These are phyloP conservation scores for Aleadryas rufinucha DNA, from an alignment of 2,113 vertebrate genomes.

Conservation along the genomic window DNA sequence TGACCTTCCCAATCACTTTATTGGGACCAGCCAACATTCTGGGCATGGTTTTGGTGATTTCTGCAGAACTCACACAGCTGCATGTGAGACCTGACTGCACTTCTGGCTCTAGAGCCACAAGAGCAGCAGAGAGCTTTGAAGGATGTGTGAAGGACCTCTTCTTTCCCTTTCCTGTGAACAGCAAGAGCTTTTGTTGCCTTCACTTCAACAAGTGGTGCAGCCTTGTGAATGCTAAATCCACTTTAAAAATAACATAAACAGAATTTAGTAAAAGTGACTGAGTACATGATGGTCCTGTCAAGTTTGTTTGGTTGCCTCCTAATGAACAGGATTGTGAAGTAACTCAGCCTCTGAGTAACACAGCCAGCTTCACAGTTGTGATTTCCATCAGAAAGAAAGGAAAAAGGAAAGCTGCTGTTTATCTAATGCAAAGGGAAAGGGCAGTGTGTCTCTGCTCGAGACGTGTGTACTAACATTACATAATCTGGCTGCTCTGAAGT, in stretches of 20 bases:
- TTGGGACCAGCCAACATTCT: background rate
- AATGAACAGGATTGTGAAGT: background rate
- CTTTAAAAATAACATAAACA: background rate
- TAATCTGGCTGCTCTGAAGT: background rate
- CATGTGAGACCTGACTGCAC: background rate
- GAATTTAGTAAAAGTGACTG: background rate
- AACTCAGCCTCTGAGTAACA: background rate
- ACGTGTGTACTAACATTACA: background rate
- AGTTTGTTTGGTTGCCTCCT: conserved; percentile 14
- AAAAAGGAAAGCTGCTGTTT: background rate
- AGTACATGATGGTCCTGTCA: background rate
- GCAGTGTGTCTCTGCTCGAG: background rate
- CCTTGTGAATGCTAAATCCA: background rate
- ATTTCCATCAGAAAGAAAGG: background rate
- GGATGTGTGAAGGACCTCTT: background rate
- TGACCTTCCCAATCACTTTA: background rate
- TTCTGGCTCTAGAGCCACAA: background rate
- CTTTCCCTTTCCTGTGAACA: background rate
- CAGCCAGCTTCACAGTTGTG: background rate
- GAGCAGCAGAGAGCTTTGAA: background rate
- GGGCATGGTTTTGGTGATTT: background rate
- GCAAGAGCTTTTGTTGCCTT: background rate
- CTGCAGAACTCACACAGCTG: background rate
- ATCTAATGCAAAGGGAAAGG: background rate
- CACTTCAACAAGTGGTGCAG: background rate